Evolutionary conservation across 2,113 vertebrate species (phyloP).

Genomic region (Sarotherodon lohbergeri): DNA sequence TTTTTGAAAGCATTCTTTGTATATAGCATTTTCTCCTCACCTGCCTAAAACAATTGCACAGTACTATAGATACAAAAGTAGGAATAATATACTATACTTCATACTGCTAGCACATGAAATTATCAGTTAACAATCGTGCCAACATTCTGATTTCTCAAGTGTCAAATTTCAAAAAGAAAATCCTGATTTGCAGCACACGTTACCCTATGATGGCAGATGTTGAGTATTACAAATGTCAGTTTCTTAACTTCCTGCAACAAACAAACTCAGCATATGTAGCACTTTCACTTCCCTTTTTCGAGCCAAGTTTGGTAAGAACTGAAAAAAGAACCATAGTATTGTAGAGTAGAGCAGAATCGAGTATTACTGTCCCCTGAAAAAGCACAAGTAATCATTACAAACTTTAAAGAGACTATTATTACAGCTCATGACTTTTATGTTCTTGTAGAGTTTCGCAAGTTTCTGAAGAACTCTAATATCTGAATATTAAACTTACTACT

Average conservation of each 20-base stretch:
- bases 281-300: background rate
- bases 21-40: background rate
- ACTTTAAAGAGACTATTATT: background rate
- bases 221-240: background rate
- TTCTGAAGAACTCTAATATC: background rate
- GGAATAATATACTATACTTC: background rate
- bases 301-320: background rate
- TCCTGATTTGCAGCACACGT: background rate
- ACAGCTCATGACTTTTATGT: background rate
- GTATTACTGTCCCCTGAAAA: background rate
- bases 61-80: background rate
- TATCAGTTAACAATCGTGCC: background rate
- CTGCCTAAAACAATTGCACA: background rate
- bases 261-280: background rate
- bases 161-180: background rate
- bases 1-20: background rate
- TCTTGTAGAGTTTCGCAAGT: fast-evolving
- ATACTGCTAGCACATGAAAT: background rate
- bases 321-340: background rate
- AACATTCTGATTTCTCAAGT: background rate
- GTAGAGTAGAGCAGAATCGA: background rate
- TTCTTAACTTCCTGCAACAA: background rate
- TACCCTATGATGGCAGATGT: background rate
- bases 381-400: background rate
- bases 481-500: background rate